A percentile compares a stretch with the other conserved stretches of the same genome.
These are phyloP conservation scores for Sebastes ruberrimus DNA, from an alignment of 2,797 vertebrate species.

Conservation along the genomic window DNA sequence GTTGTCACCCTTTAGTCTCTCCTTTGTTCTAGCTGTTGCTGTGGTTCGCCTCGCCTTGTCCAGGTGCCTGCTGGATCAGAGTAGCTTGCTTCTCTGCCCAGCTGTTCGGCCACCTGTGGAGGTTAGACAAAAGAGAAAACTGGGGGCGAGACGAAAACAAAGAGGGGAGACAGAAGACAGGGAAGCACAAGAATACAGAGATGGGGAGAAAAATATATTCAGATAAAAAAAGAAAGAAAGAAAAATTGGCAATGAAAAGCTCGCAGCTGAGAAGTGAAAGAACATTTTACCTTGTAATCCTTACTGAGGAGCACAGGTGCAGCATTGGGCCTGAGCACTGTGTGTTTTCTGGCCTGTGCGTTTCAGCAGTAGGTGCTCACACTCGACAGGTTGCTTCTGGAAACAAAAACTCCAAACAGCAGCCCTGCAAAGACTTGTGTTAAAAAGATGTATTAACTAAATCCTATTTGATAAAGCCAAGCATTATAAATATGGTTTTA, in stretches of 20 bases:
- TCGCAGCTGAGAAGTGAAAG: neutral
- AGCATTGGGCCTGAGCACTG: constrained; percentile 1
- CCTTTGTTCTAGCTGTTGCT: constrained; percentile 41
- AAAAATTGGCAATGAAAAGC: neutral
- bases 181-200: neutral
- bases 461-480: neutral
- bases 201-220: neutral
- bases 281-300: constrained; percentile 28
- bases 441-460: neutral
- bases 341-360: neutral
- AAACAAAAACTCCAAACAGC: constrained; percentile 1
- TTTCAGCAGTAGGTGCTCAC: constrained; percentile 7
- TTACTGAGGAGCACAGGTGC: constrained; percentile 26
- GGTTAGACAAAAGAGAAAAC: constrained; percentile 36
- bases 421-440: neutral
- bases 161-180: neutral
- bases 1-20: constrained; percentile 2
- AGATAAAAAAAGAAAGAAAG: neutral
- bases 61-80: constrained; percentile 60
- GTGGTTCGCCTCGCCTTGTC: constrained; percentile 23
- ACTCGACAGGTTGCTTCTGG: neutral
- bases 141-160: constrained; percentile 9
- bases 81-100: constrained; percentile 38
- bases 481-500: neutral
- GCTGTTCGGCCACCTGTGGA: constrained; percentile 67